Evolutionary conservation across 2,888 invertebrate species (phyloP).

Genomic region (Antheraea assamensis): DNA sequence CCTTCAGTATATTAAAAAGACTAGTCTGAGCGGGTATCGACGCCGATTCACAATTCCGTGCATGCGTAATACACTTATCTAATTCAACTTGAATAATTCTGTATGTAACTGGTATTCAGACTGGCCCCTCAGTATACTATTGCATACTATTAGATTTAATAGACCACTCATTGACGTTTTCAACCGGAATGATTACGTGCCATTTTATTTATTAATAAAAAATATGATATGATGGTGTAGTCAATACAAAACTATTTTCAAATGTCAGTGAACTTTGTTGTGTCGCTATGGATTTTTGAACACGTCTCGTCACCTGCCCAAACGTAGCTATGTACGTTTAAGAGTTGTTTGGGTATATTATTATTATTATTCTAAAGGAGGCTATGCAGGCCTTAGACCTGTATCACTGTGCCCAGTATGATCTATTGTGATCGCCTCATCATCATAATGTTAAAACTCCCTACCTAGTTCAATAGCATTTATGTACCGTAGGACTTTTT

Average conservation of each 20-base stretch:
- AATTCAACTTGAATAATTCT: slow-evolving; percentile 20
- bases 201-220: background rate
- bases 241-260: background rate
- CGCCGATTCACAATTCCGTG: slow-evolving; percentile 20
- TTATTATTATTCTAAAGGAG: too few species aligned
- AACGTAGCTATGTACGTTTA: too few species aligned
- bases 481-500: too few species aligned
- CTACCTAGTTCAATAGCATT: too few species aligned
- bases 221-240: background rate
- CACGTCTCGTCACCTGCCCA: background rate
- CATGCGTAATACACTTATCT: slow-evolving; percentile 22
- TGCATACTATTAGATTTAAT: slow-evolving; percentile 6
- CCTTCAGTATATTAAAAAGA: slow-evolving; percentile 19
- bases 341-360: background rate
- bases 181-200: background rate
- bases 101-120: slow-evolving; percentile 3
- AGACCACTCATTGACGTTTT: background rate
- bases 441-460: too few species aligned
- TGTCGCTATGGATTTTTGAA: background rate
- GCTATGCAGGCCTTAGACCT: too few species aligned
- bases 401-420: too few species aligned
- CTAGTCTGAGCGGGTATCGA: slow-evolving; percentile 14
- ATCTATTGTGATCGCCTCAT: too few species aligned
- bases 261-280: background rate
- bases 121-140: background rate